Base-by-base conservation (phyloP, 2,888 invertebrate genomes). In the Palloptera scutellata region DNA sequence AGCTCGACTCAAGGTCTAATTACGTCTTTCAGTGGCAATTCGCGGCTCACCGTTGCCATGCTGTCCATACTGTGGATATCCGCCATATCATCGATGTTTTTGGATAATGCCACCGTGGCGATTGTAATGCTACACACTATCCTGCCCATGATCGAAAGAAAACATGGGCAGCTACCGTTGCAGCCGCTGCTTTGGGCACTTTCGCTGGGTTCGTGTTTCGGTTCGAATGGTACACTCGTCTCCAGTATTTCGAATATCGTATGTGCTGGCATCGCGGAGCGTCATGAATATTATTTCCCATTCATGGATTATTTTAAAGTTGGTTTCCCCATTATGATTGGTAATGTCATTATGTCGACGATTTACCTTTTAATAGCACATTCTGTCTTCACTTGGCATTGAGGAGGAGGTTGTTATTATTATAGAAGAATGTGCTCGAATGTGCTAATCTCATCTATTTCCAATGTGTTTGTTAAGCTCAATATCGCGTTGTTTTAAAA, bases 211-310 rank as follows among this genome's bases (percentile, higher is more conserved):
- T 93, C 94, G 5, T 94, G 95, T 81, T 86, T 95, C 63, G 96
- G 95, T 86, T 94, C 94, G 68, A 96, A 95, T 85, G 95, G 94
- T 43, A 94, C 95, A 0, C 82, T 96, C n/a, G 92, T 95, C 77
- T 95, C 94, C 66, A 92, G 95, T 0, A 92, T 93, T 19, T 92
- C 94, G 0, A 96, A 95, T 84, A 93, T 95, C 13, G 93, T 95
- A 0, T 93, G 94, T 84, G 94, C 94, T 2, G 95, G 95, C 61
- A 91, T 95, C 4, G 94, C 95, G 0, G 94, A 94, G 77, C 94
- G 94, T 76, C 95, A 96, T 82, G 95, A 95, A 8, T 94, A 95
- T 81, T 87, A 89, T 72, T 91, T 96, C 79, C 89, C 91, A 0
- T 95, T 95, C 82, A 85, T 91, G 79, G 89, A 93, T 77, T 96